Conservation (phyloP, 2,888 invertebrate genomes). For the Microchrysa polita region DNA sequence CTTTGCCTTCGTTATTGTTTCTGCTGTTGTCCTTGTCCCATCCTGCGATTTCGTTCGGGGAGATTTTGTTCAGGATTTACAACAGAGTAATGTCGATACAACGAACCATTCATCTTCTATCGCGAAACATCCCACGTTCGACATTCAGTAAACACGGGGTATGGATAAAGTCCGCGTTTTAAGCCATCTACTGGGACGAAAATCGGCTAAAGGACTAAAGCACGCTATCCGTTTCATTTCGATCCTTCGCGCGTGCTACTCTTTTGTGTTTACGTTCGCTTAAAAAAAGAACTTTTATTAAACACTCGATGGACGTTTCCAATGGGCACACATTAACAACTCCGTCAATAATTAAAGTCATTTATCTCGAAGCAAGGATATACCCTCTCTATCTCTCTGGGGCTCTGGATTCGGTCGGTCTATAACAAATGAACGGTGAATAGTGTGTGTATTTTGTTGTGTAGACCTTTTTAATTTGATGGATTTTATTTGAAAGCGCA, state of each 20-base stretch:
- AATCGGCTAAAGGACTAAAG: too few species aligned
- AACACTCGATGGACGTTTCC: slow-evolving; percentile 47
- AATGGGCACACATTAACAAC: slow-evolving; percentile 49
- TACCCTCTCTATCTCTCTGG: too few species aligned
- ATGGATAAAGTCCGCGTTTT: not conserved
- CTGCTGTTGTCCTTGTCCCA: not conserved
- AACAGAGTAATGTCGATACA: slow-evolving; percentile 23
- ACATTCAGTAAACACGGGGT: slow-evolving; percentile 16
- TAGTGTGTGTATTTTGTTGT: too few species aligned
- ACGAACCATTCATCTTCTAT: slow-evolving; percentile 40
- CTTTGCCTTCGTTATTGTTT: not conserved
- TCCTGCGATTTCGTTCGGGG: not conserved
- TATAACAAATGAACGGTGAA: not conserved
- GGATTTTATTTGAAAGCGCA: slow-evolving; percentile 23
- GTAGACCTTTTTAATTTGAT: slow-evolving; percentile 38
- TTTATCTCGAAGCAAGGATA: slow-evolving; percentile 42
- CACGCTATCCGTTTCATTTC: not conserved
- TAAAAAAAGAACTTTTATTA: slow-evolving; percentile 43
- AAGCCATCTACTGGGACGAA: too few species aligned
- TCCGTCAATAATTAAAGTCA: slow-evolving; percentile 48
- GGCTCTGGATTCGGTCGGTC: too few species aligned
- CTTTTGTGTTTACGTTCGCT: not conserved
- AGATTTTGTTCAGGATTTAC: not conserved
- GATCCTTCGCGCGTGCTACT: not conserved
- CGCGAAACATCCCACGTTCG: slow-evolving; percentile 4